Evolutionary conservation across 2,797 vertebrate genomes (phyloP), one percentile per base, ranked within the genome.

Genomic region (Astyanax mexicanus): DNA sequence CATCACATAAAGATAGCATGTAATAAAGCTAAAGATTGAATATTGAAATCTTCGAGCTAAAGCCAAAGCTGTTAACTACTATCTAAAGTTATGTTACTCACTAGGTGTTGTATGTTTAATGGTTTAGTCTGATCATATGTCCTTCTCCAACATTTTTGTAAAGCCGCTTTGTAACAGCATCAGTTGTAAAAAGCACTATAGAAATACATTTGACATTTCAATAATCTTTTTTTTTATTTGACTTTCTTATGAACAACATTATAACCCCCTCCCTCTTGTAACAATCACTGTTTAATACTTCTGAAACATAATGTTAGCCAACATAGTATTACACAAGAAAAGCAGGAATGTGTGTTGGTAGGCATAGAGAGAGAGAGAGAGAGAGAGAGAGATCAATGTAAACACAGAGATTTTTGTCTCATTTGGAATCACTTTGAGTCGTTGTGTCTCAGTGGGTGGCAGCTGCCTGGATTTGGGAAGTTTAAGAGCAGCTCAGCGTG

Each of bases 371-470:
- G 29, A 32, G 5, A 32, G 5, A 32, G 29, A 5, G 29, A 7
- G 4, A 27, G 6, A 47, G 11, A 23, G 42, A 23, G 17, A n/a
- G n/a, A n/a, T 49, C 19, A 15, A 0, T 7, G 12, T 62, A 9
- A 51, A n/a, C 55, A 15, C 58, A 49, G 3, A 6, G 27, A 13
- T 52, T 29, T 52, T 52, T 51, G 23, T 52, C 55, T 54, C 7
- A 0, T 21, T 40, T 45, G 19, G 74, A 47, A 67, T 57, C 27
- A 25, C 21, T 67, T 57, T 42, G 65, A 52, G 27, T 67, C 9
- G 25, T 49, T 67, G 19, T 54, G 32, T 51, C 44, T 64, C 17
- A 9, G 23, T 21, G 29, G 60, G 11, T 19, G 37, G 29, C 29
- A 32, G 29, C 32, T 21, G 51, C 19, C 7, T 3, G 8, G 15